A percentile compares a stretch with the other conserved stretches of the same genome.
Evolutionary conservation across 2,888 invertebrate genomes (phyloP).

Genomic region (Drosophila barbarae): DNA sequence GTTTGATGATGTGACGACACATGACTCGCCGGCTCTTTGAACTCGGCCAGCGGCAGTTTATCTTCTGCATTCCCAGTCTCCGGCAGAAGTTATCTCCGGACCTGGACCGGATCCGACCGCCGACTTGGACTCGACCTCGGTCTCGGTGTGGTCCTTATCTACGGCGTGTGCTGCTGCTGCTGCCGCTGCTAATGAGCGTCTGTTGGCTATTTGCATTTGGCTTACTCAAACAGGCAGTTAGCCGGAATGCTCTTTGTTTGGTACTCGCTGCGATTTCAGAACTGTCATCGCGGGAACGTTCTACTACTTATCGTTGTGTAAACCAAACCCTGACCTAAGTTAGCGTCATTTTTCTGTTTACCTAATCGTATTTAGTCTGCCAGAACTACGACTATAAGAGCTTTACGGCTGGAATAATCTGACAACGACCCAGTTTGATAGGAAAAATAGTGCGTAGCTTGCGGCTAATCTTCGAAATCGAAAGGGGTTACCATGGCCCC

Average conservation of each 20-base stretch:
- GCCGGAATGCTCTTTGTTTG: conserved; percentile 30
- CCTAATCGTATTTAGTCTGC: conserved; percentile 5
- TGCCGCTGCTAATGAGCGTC: conserved; percentile 39
- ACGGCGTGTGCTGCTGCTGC: conserved; percentile 44
- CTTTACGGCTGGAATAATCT: conserved; percentile 17
- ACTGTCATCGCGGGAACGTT: conserved; percentile 1
- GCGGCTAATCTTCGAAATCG: conserved; percentile 29
- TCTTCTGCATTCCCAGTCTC: conserved; percentile 18
- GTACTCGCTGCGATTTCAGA: background rate
- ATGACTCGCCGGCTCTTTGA: conserved; percentile 62
- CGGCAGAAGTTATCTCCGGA: conserved; percentile 17
- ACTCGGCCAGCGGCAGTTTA: conserved; percentile 48
- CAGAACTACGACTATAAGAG: background rate
- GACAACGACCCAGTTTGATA: conserved; percentile 38
- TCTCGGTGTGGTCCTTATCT: conserved; percentile 57
- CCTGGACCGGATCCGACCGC: conserved; percentile 1
- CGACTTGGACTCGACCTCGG: conserved; percentile 7
- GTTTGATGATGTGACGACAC: conserved; percentile 57
- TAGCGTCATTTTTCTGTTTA: background rate
- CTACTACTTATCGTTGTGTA: conserved; percentile 20
- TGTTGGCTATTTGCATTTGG: conserved; percentile 49
- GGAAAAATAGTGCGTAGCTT: background rate
- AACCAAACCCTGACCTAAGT: conserved; percentile 40
- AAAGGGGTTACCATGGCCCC: conserved; percentile 14
- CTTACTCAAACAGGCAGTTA: conserved; percentile 49